Percentiles rank a stretch among this genome's conserved stretches.
phyloP scores from a whole-genome alignment of 2,113 vertebrate genomes.

The Mobula birostris region DNA sequence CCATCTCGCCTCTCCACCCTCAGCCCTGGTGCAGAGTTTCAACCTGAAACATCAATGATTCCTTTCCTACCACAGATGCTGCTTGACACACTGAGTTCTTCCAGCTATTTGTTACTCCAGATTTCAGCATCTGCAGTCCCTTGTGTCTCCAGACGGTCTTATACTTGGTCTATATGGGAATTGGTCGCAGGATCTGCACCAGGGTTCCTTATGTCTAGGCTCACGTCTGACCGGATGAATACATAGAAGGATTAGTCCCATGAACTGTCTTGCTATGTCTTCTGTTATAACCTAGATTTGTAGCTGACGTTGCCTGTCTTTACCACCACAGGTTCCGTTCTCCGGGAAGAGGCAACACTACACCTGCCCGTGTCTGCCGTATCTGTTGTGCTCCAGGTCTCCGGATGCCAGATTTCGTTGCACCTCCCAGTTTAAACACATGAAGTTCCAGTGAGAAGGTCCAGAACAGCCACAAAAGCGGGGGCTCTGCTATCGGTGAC shows the following conservation, averaged over 20 bases:
- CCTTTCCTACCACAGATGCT: too few species aligned
- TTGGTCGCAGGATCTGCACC: too few species aligned
- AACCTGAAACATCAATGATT: too few species aligned
- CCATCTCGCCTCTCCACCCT: too few species aligned
- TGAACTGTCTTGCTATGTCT: not conserved
- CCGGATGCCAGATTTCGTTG: conserved; percentile 67
- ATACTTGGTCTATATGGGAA: too few species aligned
- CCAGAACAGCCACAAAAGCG: not conserved
- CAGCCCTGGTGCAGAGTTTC: too few species aligned
- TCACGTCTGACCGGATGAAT: too few species aligned
- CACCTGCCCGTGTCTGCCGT: conserved; percentile 74
- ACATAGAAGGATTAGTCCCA: not conserved
- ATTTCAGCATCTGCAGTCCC: too few species aligned
- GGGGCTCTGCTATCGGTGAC: not conserved
- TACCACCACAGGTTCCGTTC: conserved; percentile 66
- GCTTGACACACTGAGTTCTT: too few species aligned
- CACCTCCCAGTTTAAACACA: conserved; percentile 68
- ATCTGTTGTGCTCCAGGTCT: conserved; percentile 63
- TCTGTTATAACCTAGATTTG: not conserved
- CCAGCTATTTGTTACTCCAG: too few species aligned
- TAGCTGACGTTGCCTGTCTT: accelerated
- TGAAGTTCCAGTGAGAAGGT: conserved; percentile 52
- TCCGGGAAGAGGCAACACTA: conserved; percentile 71
- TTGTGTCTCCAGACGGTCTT: too few species aligned
- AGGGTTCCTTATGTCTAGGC: too few species aligned